phyloP scores from a whole-genome alignment of 1,140 invertebrate genomes.

The Trichonephila clavata region DNA sequence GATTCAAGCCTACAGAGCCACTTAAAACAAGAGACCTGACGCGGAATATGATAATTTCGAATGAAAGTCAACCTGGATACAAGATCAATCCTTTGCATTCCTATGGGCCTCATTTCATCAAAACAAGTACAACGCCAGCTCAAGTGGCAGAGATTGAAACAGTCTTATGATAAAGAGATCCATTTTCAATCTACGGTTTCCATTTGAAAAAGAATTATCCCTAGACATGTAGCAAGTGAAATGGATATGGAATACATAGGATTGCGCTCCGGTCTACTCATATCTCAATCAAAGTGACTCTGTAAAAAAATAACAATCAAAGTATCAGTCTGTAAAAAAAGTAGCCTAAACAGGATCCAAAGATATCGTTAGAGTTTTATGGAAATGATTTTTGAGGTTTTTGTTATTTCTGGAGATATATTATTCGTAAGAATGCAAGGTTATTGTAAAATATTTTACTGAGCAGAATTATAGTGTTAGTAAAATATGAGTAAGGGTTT shows the following conservation, averaged over 20 bases:
- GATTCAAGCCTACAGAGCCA: conserved; percentile 26
- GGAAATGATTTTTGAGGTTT: not conserved
- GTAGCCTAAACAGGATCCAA: not conserved
- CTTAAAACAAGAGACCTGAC: conserved; percentile 72
- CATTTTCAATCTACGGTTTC: not conserved
- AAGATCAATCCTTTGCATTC: conserved; percentile 62
- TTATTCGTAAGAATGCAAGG: no score
- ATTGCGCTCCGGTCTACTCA: not conserved
- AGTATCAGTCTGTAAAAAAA: not conserved
- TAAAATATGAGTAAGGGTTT: no score
- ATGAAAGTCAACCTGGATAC: conserved; percentile 45
- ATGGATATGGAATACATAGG: not conserved
- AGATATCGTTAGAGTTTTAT: not conserved
- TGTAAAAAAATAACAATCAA: not conserved
- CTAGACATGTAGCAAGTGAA: not conserved
- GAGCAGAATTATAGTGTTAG: no score
- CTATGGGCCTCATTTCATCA: conserved; percentile 74
- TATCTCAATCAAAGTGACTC: not conserved
- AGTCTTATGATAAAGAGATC: conserved; percentile 69
- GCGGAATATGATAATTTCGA: conserved; percentile 16
- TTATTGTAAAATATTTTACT: no score
- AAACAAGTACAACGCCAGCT: conserved; percentile 51
- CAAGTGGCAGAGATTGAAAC: conserved; percentile 74
- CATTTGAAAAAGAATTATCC: not conserved
- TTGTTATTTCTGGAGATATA: no score